phyloP scores from a whole-genome alignment of 2,113 vertebrate genomes.

The Phylloscopus whistleri region DNA sequence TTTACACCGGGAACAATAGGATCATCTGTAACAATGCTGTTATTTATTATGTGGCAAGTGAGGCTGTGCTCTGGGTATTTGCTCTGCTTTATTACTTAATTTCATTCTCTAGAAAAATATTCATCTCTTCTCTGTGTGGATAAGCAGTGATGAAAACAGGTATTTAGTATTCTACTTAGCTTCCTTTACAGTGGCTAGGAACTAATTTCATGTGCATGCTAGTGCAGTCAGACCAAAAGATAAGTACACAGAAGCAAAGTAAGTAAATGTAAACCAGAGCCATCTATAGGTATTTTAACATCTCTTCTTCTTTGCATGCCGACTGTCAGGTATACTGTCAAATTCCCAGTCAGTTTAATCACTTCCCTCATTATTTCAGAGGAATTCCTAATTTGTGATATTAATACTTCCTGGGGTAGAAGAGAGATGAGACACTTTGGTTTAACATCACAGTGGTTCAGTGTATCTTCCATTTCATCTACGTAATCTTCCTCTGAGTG shows the following conservation, averaged over 20 bases:
- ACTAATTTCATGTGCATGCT: neutral
- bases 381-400: neutral
- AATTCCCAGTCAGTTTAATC: neutral
- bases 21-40: accelerated
- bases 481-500: neutral
- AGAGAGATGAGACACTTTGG: neutral
- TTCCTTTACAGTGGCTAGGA: neutral
- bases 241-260: neutral
- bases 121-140: neutral
- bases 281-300: neutral
- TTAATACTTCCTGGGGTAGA: neutral
- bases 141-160: neutral
- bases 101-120: neutral
- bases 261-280: neutral
- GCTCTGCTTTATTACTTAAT: neutral
- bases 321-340: neutral
- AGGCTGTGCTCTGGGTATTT: neutral
- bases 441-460: neutral
- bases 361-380: neutral
- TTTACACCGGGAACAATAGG: neutral
- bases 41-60: accelerated
- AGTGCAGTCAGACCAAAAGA: neutral
- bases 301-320: neutral
- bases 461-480: neutral
- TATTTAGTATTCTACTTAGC: neutral